Evolutionary conservation across 2,888 invertebrate genomes (phyloP).

Genomic region (Coelinius sp.): DNA sequence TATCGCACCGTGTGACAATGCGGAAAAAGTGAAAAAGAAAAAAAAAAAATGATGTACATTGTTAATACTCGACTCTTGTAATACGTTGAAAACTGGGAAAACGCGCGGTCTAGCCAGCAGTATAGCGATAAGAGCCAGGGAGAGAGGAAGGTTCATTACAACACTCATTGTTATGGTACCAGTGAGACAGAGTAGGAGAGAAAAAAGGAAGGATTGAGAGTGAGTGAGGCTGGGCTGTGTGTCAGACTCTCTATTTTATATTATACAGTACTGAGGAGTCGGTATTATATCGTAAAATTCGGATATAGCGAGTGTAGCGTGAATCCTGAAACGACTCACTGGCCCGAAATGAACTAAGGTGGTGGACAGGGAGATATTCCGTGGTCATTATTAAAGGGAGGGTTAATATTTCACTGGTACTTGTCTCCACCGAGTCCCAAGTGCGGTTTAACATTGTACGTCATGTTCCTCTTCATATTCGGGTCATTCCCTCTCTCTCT

Average conservation of each 20-base stretch:
- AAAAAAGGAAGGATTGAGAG: background rate
- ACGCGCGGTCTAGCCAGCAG: background rate
- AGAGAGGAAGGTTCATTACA: conserved; percentile 19
- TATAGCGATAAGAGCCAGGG: background rate
- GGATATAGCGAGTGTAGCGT: background rate
- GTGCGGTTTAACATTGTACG: background rate
- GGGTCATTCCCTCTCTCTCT: background rate
- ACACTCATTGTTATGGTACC: conserved; percentile 10
- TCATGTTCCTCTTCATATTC: background rate
- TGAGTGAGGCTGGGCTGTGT: background rate
- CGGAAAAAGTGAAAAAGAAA: background rate
- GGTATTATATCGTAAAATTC: background rate
- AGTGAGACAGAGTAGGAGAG: background rate
- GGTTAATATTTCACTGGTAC: conserved; percentile 34
- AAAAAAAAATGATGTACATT: background rate
- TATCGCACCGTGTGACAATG: background rate
- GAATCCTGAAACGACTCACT: conserved; percentile 19
- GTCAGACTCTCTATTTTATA: background rate
- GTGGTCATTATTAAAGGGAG: conserved; percentile 33
- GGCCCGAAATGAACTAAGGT: conserved; percentile 38
- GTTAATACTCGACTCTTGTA: background rate
- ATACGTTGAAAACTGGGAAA: background rate
- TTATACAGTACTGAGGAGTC: background rate
- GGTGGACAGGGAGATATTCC: conserved; percentile 17
- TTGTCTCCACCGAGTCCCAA: conserved; percentile 7